Base-by-base conservation (phyloP, 1,140 invertebrate species). In the Zaprionus lachaisei region DNA sequence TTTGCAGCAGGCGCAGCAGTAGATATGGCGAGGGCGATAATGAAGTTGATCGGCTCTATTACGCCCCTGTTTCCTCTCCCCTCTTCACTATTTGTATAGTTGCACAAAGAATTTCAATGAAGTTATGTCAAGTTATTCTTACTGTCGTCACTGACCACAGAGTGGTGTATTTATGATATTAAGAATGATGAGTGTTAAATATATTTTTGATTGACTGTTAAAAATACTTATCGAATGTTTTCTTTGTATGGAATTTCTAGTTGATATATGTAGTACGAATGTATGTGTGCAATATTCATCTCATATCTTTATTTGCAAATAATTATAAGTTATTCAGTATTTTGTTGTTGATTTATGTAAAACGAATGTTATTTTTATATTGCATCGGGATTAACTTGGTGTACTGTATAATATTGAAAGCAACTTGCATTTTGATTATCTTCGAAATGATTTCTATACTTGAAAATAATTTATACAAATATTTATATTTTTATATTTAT, bases 1-100 rank as follows among this genome's bases (percentile, higher is more conserved):
- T 41, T 20, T 22, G 44, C 64, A 44, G 28, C 44, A 26, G 6
- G 47, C 54, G 49, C 57, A 58, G 41, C 76, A 71, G 4, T 49
- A 11, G 47, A 51, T 51, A 51, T 51, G 47, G 41, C n/a, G 3
- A 17, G 41, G 41, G 41, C 41, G 41, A 47, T 47, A 9, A 47
- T 47, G 41, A 47, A 17, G 41, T 47, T 17, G 5, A 0, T 47
- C 7, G n/a, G 6, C 41, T 17, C 15, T 44, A 44, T 44, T 44
- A n/a, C 15, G n/a, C 38, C 38, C 38, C 4, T 1, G 1, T 17
- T 0, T 2, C 5, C n/a, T 17, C n/a, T 17, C 7, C 38, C 31
- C 31, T 2, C 9, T 31, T 31, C 31, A 34, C 31, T 11, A 34
- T 4, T 34, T 34, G 9, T 11, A 2, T 41, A 41, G 38, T 15